Percentiles rank a stretch among this genome's conserved stretches.
These are phyloP conservation scores for Criorhina ranunculi DNA, from an alignment of 2,888 invertebrate species.

Conservation along the genomic window DNA sequence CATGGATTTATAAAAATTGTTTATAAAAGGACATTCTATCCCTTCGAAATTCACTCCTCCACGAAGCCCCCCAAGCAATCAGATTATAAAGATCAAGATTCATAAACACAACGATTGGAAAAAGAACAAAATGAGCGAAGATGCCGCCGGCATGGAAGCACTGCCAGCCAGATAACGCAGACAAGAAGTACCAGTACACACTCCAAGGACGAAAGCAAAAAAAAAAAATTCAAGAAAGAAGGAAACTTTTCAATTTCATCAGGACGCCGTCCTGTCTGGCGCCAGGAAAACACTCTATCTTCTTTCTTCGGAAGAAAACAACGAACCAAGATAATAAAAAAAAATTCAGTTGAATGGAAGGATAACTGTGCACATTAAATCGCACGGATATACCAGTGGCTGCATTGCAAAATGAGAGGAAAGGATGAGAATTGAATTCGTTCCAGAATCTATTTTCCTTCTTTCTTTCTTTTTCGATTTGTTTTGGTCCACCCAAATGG, in stretches of 20 bases:
- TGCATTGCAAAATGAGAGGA: neutral
- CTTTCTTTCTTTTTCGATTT: constrained; percentile 41
- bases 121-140: constrained; percentile 50
- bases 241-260: constrained; percentile 75
- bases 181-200: constrained; percentile 44
- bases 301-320: constrained; percentile 57
- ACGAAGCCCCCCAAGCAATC: constrained; percentile 50
- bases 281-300: constrained; percentile 75
- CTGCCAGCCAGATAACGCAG: constrained; percentile 65
- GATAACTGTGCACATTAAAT: constrained; percentile 73
- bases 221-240: constrained; percentile 24
- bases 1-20: constrained; percentile 53
- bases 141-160: constrained; percentile 51
- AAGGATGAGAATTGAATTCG: constrained; percentile 67
- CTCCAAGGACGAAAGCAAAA: neutral
- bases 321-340: constrained; percentile 24
- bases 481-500: constrained; percentile 37
- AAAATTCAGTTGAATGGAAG: constrained; percentile 48
- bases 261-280: constrained; percentile 75
- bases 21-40: constrained; percentile 60
- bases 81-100: constrained; percentile 76
- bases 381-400: constrained; percentile 36
- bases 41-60: constrained; percentile 8
- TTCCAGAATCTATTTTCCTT: constrained; percentile 53
- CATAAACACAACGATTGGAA: constrained; percentile 74